These are phyloP conservation scores for Passerina amoena DNA, from an alignment of 2,113 vertebrate genomes.

Conservation along the genomic window DNA sequence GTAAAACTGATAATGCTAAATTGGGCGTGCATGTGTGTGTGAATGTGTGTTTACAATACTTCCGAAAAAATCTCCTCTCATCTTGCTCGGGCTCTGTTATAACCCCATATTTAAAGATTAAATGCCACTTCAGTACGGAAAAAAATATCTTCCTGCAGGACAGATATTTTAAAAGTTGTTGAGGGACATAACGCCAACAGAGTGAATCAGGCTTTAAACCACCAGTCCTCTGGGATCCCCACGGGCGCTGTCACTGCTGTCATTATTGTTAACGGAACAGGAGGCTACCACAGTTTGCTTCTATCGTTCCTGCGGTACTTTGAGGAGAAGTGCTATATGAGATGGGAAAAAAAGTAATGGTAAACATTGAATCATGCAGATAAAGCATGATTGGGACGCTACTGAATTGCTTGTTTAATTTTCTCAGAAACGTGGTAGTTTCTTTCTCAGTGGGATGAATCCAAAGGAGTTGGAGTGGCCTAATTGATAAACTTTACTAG, in stretches of 20 bases:
- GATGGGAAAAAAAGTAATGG: not conserved
- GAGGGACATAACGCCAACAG: not conserved
- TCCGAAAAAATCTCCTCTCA: not conserved
- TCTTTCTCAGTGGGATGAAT: not conserved
- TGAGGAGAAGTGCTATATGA: not conserved
- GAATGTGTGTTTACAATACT: not conserved
- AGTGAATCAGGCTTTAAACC: not conserved
- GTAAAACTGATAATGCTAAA: not conserved
- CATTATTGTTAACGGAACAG: not conserved
- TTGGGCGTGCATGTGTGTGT: too few species aligned
- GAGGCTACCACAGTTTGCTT: not conserved
- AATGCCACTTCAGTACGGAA: not conserved
- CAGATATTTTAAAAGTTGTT: not conserved
- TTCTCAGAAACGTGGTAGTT: not conserved
- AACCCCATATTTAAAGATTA: not conserved
- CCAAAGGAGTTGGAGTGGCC: not conserved
- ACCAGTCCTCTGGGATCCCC: not conserved
- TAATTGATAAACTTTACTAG: not conserved
- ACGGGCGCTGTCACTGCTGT: rapidly evolving
- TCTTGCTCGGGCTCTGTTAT: not conserved
- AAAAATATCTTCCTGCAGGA: not conserved
- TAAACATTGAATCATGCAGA: not conserved
- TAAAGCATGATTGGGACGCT: not conserved
- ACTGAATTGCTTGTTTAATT: not conserved
- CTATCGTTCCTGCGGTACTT: not conserved